Conservation (phyloP, 2,888 invertebrate species). For the Dromius quadrimaculatus region DNA sequence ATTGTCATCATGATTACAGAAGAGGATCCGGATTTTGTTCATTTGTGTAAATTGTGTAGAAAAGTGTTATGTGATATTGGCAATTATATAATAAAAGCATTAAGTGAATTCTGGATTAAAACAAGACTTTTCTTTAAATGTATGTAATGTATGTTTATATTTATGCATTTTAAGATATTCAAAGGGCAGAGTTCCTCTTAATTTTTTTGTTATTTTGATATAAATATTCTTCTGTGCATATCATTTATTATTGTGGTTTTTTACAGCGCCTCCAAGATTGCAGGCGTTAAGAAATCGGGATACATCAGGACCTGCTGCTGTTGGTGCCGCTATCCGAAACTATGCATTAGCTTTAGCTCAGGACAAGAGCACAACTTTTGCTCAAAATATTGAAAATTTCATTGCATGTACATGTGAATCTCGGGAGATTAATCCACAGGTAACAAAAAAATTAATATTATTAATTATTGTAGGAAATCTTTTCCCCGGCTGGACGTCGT, state of each 20-base stretch:
- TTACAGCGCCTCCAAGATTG: conserved; percentile 82
- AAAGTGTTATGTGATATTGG: conserved; percentile 33
- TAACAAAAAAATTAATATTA: too few species aligned
- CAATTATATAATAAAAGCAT: conserved; percentile 21
- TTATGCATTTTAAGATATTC: conserved; percentile 7
- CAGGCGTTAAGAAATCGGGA: conserved; percentile 75
- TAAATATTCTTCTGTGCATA: conserved; percentile 7
- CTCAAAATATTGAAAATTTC: conserved; percentile 93
- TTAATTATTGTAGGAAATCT: too few species aligned
- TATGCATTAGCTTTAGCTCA: conserved; percentile 85
- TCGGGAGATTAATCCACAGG: conserved; percentile 87
- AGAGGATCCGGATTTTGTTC: background rate
- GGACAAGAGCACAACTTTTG: conserved; percentile 90
- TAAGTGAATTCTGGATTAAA: conserved; percentile 31
- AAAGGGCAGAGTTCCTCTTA: conserved; percentile 27
- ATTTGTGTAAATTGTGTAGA: conserved; percentile 38
- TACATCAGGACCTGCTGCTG: conserved; percentile 70
- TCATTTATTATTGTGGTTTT: conserved; percentile 51
- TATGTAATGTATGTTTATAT: conserved; percentile 25
- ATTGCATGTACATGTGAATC: conserved; percentile 93
- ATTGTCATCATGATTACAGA: conserved; percentile 14
- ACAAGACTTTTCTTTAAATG: conserved; percentile 18
- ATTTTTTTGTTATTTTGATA: conserved; percentile 15
- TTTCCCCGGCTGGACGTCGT: too few species aligned
- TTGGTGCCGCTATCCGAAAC: conserved; percentile 79